Evolutionary conservation across 1,140 invertebrate genomes (phyloP), one percentile per base, ranked within the genome.

Genomic region (Camponotus vicinus): DNA sequence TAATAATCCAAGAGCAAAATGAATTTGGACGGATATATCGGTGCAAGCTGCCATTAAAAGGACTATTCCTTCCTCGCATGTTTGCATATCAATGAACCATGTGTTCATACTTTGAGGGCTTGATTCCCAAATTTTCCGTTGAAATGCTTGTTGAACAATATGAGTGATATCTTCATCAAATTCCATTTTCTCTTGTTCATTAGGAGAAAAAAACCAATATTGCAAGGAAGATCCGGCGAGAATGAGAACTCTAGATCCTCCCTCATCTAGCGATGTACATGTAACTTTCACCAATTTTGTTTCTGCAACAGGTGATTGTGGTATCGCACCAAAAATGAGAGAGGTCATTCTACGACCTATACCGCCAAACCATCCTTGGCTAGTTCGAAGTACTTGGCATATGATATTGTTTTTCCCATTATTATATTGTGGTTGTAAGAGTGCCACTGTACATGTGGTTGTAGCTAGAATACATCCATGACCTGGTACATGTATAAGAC

Each of bases 301-400:
- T 95, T 99, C 98, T 70, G 96, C 96, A 64, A 97, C 96, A 55
- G 96, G 96, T 3, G 96, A 95, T 71, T 96, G 96, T 87, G 97
- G 96, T 92, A 98, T 97, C 3, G 97, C 96, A 1, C 98, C 98
- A 95, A 99, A 99, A 88, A 99, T 97, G 59, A 99, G 96, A 1
- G 98, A 97, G 0, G 98, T 97, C 93, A 99, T 97, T 89, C 97
- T 96, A 3, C 97, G 96, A 13, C 98, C 97, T 89, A 99, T 97
- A 0, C 98, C 98, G 45, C 98, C 98, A 18, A 99, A 95, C 96
- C 98, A 98, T 18, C 98, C 98, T 85, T 98, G 97, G 15, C 98
- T 97, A 5, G 97, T 96, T 75, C 97, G 96, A 59, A 99, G 95
- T 7, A 97, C 96, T 55, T 97, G 96, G 92, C 97, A 98, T 1